phyloP scores from a whole-genome alignment of 2,888 invertebrate genomes.

The Cremastobaeus sp. region DNA sequence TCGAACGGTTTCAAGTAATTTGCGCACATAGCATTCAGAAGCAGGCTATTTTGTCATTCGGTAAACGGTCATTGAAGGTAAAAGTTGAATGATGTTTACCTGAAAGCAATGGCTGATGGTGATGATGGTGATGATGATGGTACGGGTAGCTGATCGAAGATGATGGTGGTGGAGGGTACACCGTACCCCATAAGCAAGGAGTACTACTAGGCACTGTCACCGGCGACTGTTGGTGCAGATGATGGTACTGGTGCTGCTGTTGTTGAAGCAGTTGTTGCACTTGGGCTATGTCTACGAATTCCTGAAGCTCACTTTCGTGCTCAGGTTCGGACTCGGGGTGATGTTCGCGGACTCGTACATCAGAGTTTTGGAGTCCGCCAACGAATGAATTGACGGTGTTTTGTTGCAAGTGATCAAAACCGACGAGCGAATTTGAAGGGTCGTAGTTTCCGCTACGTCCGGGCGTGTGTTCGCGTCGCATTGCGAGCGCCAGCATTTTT shows the following conservation, averaged over 20 bases:
- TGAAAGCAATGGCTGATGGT: conserved; percentile 68
- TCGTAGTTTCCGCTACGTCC: conserved; percentile 75
- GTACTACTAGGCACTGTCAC: conserved; percentile 62
- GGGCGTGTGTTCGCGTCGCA: conserved; percentile 77
- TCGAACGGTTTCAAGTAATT: no score
- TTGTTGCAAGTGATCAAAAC: conserved; percentile 77
- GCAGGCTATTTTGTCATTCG: no score
- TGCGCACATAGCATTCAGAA: no score
- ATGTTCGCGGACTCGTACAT: conserved; percentile 69
- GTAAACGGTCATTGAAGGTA: conserved; percentile 9
- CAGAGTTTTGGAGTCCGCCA: conserved; percentile 66
- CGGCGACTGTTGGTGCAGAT: conserved; percentile 67
- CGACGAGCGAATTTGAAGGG: conserved; percentile 73
- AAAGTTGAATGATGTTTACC: conserved; percentile 63
- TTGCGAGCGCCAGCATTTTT: conserved; percentile 78
- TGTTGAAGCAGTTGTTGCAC: conserved; percentile 87
- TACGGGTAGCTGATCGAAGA: conserved; percentile 71
- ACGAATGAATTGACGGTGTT: conserved; percentile 68
- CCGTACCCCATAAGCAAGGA: conserved; percentile 69
- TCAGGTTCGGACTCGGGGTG: conserved; percentile 71
- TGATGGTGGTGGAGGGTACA: conserved; percentile 74
- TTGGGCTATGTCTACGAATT: conserved; percentile 91
- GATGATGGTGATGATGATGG: conserved; percentile 72
- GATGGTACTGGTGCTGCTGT: conserved; percentile 77
- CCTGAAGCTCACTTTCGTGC: conserved; percentile 77